Percentiles rank a stretch among this genome's conserved stretches.
Conservation (phyloP, 1,140 invertebrate species). For the Antheraea mylitta region DNA sequence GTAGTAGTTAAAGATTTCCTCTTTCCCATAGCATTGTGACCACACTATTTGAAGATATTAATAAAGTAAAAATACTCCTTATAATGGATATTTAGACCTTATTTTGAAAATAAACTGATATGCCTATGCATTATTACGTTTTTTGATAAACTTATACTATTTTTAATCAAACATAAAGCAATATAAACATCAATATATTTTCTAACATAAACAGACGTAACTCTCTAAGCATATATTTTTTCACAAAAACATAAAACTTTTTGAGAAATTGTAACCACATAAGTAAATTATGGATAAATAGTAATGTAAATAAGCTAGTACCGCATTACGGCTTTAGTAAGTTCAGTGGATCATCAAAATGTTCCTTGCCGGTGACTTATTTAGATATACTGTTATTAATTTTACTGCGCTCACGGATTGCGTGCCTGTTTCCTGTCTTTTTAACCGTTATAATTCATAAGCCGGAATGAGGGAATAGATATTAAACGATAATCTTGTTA, state of each 20-base stretch:
- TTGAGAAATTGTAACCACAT: neutral
- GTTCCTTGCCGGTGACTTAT: conserved; percentile 47
- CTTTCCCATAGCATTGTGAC: too few relatives aligned
- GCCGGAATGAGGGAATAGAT: neutral
- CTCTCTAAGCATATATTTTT: neutral
- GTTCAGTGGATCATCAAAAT: conserved; percentile 25
- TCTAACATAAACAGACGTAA: neutral
- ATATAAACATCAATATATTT: neutral
- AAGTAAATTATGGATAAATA: neutral
- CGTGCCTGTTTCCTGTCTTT: conserved; percentile 34
- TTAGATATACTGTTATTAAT: conserved; percentile 68
- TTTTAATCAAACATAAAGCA: neutral
- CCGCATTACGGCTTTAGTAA: conserved; percentile 11
- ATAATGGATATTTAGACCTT: too few relatives aligned
- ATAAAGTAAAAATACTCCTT: too few relatives aligned
- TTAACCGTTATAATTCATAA: conserved; percentile 18
- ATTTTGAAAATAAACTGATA: too few relatives aligned
- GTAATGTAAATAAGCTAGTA: conserved; percentile 4
- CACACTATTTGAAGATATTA: too few relatives aligned
- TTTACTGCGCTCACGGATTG: conserved; percentile 53
- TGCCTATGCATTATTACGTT: too few relatives aligned
- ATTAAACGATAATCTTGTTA: neutral
- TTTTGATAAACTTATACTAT: too few relatives aligned
- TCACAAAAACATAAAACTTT: neutral
- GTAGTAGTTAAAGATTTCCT: too few relatives aligned